Conservation (phyloP, 2,888 invertebrate species). For the Rotaria sp. region DNA sequence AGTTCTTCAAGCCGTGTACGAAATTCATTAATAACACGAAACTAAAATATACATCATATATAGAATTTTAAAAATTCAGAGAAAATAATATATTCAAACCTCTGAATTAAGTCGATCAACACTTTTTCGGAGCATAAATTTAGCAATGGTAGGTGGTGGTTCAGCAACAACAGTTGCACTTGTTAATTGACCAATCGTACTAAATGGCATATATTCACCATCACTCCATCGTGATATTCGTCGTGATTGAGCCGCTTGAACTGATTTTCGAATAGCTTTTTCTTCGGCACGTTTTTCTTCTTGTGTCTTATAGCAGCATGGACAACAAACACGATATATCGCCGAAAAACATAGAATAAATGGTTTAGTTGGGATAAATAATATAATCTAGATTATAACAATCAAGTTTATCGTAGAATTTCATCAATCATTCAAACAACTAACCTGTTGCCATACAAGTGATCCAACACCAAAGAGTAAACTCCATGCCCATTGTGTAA, state of each 20-base stretch:
- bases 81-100: not conserved
- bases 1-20: not conserved
- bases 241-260: too few species aligned
- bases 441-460: conserved; percentile 76
- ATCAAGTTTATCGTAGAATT: not conserved
- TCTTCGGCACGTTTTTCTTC: not conserved
- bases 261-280: not conserved
- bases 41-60: not conserved
- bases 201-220: not conserved
- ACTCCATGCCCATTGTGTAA: conserved; percentile 98
- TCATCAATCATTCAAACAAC: not conserved
- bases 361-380: not conserved
- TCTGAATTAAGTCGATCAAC: not conserved
- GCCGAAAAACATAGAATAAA: not conserved
- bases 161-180: not conserved
- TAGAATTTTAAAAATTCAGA: not conserved
- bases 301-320: not conserved
- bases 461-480: conserved; percentile 91
- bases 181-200: not conserved
- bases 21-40: not conserved
- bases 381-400: not conserved
- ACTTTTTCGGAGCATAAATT: conserved; percentile 5
- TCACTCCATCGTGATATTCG: not conserved
- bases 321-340: not conserved
- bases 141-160: not conserved